phyloP scores from a whole-genome alignment of 35 echinoderm and acorn worm species.

The Apostichopus japonicus region DNA sequence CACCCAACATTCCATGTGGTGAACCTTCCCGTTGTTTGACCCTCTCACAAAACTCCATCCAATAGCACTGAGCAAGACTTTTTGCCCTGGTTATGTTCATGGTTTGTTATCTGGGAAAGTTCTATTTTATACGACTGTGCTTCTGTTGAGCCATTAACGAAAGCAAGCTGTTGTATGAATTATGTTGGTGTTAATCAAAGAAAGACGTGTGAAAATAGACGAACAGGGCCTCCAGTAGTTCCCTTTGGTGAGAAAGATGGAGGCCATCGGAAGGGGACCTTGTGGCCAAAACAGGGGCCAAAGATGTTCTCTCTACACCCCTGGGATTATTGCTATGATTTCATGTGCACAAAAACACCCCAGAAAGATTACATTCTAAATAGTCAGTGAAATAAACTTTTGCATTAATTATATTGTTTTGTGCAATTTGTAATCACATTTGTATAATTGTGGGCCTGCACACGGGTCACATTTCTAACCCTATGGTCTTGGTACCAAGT shows the following conservation, averaged over 20 bases:
- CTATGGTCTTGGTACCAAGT: no score
- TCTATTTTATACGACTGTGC: background rate
- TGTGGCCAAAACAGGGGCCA: background rate
- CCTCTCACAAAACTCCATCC: background rate
- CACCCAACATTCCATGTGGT: no score
- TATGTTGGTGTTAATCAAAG: background rate
- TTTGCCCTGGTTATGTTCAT: no score
- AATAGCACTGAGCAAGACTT: no score
- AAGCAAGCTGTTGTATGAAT: background rate
- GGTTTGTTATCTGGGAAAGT: no score
- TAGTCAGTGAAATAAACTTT: no score
- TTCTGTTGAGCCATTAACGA: background rate
- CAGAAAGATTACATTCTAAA: no score
- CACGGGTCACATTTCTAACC: no score
- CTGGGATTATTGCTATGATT: slow-evolving; percentile 12
- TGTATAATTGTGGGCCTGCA: no score
- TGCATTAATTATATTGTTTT: no score
- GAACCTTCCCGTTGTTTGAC: no score
- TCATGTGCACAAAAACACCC: background rate
- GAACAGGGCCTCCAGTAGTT: background rate
- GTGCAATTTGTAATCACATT: no score
- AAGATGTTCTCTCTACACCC: slow-evolving; percentile 5
- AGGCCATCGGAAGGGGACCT: background rate
- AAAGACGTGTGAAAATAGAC: slow-evolving; percentile 21
- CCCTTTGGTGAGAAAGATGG: background rate